Evolutionary conservation across 2,797 vertebrate species (phyloP).

Genomic region (Scyliorhinus canicula): DNA sequence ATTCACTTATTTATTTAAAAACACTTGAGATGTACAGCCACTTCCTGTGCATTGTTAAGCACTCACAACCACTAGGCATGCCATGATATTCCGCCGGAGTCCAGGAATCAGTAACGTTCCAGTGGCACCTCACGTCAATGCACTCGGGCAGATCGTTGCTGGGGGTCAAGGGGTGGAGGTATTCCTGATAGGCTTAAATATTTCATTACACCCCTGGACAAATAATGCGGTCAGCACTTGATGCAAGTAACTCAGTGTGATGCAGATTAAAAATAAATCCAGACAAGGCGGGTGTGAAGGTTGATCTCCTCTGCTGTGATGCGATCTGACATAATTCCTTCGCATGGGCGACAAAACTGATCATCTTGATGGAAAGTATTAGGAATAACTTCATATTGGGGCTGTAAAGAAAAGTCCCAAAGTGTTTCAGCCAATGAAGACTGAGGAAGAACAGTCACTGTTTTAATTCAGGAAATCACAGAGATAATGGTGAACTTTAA

Average conservation of each 20-base stretch:
- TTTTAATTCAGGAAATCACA: neutral
- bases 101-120: neutral
- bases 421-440: neutral
- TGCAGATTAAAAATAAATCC: constrained; percentile 18
- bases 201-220: neutral
- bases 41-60: neutral
- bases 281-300: neutral
- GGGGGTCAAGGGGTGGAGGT: constrained; percentile 20
- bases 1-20: neutral
- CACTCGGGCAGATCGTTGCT: neutral
- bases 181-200: neutral
- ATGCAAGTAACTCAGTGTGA: neutral
- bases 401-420: too few species aligned
- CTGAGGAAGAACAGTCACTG: neutral
- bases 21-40: neutral
- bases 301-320: neutral
- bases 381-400: neutral
- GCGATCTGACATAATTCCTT: neutral
- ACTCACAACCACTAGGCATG: neutral
- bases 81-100: neutral
- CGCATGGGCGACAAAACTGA: neutral
- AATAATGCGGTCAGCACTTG: neutral
- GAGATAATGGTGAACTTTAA: neutral
- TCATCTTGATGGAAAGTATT: neutral
- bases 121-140: neutral